Percentiles rank a stretch among this genome's conserved stretches.
phyloP scores from a whole-genome alignment of 1,140 invertebrate genomes.

The Apis laboriosa region DNA sequence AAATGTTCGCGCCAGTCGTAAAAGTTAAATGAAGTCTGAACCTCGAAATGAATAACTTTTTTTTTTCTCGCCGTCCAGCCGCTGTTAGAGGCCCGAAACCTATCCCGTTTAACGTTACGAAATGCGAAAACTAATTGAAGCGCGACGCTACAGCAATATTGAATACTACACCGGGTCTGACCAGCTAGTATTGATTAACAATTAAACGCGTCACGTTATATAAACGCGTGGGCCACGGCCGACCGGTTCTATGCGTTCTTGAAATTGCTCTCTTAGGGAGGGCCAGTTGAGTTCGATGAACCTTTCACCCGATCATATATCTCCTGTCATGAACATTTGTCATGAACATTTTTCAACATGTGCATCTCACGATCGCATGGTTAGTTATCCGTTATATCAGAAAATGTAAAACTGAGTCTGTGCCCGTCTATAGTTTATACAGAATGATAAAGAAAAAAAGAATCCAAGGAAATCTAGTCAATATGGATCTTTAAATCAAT shows the following conservation, averaged over 20 bases:
- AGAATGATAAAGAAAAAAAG: too few relatives aligned
- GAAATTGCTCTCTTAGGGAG: constrained; percentile 29
- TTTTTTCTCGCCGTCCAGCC: neutral
- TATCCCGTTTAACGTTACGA: neutral
- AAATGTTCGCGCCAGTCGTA: constrained; percentile 31
- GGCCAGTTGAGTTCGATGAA: constrained; percentile 6
- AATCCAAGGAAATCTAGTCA: too few relatives aligned
- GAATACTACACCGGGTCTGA: neutral
- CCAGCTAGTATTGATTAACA: constrained; percentile 35
- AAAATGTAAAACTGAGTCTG: neutral
- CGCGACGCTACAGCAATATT: constrained; percentile 21
- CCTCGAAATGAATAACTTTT: neutral
- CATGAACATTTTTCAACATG: neutral
- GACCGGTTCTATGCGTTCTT: constrained; percentile 34
- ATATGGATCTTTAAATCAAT: too few relatives aligned
- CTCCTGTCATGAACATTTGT: constrained; percentile 50
- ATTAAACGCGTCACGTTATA: constrained; percentile 34
- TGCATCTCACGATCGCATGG: too few relatives aligned
- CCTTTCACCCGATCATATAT: constrained; percentile 34
- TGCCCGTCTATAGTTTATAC: neutral
- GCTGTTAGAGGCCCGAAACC: neutral
- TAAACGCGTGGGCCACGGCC: constrained; percentile 32
- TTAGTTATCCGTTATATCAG: neutral
- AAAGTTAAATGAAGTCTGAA: constrained; percentile 37
- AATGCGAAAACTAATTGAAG: constrained; percentile 24